Conservation (phyloP, 2,113 vertebrate species). For the Podarcis raffonei region DNA sequence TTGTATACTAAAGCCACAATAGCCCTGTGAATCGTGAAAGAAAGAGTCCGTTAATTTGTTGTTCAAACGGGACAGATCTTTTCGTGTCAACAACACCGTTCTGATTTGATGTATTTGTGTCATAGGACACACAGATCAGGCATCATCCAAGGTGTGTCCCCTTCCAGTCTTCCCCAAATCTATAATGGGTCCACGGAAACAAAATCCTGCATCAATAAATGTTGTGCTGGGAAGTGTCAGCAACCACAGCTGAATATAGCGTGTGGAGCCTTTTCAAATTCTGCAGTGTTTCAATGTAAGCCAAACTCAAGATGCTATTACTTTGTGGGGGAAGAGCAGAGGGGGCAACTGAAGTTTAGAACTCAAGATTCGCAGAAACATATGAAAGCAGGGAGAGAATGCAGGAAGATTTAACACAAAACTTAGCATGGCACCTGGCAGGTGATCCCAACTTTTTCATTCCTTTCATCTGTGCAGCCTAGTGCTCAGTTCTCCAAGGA, state of each 20-base stretch:
- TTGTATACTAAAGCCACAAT: constrained; percentile 99
- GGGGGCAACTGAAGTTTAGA: not conserved
- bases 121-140: not conserved
- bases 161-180: not conserved
- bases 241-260: not conserved
- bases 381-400: not conserved
- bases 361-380: not conserved
- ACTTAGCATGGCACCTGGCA: not conserved
- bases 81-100: not conserved
- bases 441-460: not conserved
- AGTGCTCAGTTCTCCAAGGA: not conserved
- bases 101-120: not conserved
- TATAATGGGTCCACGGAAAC: not conserved
- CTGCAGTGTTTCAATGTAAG: not conserved
- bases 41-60: constrained; percentile 40
- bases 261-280: not conserved
- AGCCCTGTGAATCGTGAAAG: constrained; percentile 79
- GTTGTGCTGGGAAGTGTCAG: not conserved
- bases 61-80: not conserved
- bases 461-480: not conserved
- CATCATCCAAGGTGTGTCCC: not conserved
- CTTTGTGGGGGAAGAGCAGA: not conserved
- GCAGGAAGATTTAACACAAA: not conserved
- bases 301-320: not conserved
- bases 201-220: not conserved